Percentiles rank a stretch among this genome's conserved stretches.
Conservation (phyloP, 2,888 invertebrate genomes). For the Acholoe squamosa region DNA sequence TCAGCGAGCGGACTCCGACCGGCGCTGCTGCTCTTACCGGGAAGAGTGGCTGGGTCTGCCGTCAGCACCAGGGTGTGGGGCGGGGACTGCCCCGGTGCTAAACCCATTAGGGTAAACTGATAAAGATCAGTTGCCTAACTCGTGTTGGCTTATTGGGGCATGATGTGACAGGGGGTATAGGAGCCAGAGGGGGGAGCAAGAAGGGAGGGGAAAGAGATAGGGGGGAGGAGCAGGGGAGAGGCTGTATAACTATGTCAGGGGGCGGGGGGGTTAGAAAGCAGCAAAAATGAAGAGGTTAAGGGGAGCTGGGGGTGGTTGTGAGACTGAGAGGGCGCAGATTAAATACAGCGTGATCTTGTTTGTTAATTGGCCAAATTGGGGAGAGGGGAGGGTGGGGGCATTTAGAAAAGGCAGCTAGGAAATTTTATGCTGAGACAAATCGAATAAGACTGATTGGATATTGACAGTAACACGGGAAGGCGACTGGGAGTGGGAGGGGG, state of each 20-base stretch:
- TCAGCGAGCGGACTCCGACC: not conserved
- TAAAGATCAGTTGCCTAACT: slow-evolving; percentile 55
- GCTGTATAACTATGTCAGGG: too few relatives aligned
- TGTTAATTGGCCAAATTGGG: slow-evolving; percentile 1
- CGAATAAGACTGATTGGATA: slow-evolving; percentile 19
- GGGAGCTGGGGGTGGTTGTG: not conserved
- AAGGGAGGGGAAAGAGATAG: too few relatives aligned
- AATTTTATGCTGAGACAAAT: slow-evolving; percentile 35
- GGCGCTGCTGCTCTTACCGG: not conserved
- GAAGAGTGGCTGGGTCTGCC: slow-evolving; percentile 19
- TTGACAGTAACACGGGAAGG: not conserved
- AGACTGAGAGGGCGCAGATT: not conserved
- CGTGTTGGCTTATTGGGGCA: not conserved
- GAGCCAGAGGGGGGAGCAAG: not conserved
- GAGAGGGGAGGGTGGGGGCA: not conserved
- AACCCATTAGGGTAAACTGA: slow-evolving; percentile 57
- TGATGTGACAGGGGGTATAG: not conserved
- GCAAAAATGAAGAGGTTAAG: not conserved
- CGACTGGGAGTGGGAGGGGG: not conserved
- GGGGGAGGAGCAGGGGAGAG: not conserved
- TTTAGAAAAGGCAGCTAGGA: slow-evolving; percentile 1
- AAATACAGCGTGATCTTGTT: not conserved
- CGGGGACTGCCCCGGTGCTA: not conserved
- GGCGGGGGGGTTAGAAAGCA: too few relatives aligned
- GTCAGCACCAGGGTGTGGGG: not conserved